These are phyloP conservation scores for Hypothenemus hampei DNA, from an alignment of 1,140 invertebrate genomes.

Conservation along the genomic window DNA sequence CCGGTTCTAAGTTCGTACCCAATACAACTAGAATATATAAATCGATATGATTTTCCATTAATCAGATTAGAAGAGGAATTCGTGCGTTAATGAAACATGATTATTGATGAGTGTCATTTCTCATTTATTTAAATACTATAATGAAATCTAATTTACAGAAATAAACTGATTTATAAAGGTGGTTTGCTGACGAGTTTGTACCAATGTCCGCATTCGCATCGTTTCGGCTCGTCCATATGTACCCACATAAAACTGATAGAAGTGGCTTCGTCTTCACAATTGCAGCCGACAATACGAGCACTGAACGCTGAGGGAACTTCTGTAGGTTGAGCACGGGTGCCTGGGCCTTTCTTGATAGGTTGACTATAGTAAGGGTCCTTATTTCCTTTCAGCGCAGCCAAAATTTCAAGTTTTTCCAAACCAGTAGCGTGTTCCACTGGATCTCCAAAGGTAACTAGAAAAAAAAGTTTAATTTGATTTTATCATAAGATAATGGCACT, in stretches of 20 bases:
- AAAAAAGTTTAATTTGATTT: not conserved
- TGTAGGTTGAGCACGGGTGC: constrained; percentile 83
- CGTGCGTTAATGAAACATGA: no score
- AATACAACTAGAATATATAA: no score
- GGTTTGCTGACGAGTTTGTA: constrained; percentile 82
- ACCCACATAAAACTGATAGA: constrained; percentile 92
- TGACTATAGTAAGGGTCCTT: constrained; percentile 87
- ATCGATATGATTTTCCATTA: no score
- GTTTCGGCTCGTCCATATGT: constrained; percentile 76
- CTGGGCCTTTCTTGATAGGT: constrained; percentile 69
- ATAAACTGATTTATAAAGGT: constrained; percentile 53
- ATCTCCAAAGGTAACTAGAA: constrained; percentile 65
- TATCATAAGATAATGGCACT: no score
- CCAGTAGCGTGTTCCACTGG: constrained; percentile 90
- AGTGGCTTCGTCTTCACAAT: constrained; percentile 91
- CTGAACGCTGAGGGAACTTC: constrained; percentile 85
- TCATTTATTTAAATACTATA: constrained; percentile 11
- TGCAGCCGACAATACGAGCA: constrained; percentile 87
- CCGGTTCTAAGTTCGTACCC: no score
- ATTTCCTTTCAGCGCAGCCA: constrained; percentile 80
- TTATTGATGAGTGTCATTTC: no score
- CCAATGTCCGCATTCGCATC: constrained; percentile 95
- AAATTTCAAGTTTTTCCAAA: constrained; percentile 81
- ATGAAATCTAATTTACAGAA: constrained; percentile 7
- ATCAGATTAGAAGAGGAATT: no score